Evolutionary conservation across 2,113 vertebrate genomes (phyloP).

Genomic region (Carettochelys insculpta): DNA sequence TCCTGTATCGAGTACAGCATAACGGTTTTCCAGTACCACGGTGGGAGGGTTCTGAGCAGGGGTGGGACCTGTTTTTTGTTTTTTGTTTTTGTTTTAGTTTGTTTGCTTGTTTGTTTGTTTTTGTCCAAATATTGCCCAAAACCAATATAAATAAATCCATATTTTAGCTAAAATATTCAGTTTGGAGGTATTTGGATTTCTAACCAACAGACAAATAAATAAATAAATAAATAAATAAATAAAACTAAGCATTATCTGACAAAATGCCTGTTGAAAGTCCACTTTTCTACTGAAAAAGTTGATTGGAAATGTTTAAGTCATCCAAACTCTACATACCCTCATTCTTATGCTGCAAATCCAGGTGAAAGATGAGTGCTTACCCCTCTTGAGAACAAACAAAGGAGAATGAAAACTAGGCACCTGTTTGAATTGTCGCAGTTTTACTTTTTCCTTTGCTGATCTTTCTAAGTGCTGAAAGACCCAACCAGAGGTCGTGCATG

Average conservation of each 20-base stretch:
- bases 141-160: no score
- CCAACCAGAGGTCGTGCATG: no score
- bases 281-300: not conserved
- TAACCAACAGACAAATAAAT: not conserved
- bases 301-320: not conserved
- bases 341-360: not conserved
- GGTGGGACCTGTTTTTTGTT: no score
- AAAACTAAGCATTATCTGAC: no score
- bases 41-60: no score
- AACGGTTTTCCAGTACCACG: no score
- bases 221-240: no score
- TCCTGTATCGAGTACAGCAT: no score
- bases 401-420: not conserved
- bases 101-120: no score
- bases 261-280: not conserved
- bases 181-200: not conserved
- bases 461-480: no score
- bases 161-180: not conserved
- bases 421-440: not conserved
- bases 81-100: no score
- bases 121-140: no score
- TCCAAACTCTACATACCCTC: not conserved
- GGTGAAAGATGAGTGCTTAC: not conserved
- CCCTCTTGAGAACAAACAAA: not conserved
- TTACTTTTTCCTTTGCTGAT: not conserved